Conservation (phyloP, 2,888 invertebrate species). For the Neuroscelio doddi region DNA sequence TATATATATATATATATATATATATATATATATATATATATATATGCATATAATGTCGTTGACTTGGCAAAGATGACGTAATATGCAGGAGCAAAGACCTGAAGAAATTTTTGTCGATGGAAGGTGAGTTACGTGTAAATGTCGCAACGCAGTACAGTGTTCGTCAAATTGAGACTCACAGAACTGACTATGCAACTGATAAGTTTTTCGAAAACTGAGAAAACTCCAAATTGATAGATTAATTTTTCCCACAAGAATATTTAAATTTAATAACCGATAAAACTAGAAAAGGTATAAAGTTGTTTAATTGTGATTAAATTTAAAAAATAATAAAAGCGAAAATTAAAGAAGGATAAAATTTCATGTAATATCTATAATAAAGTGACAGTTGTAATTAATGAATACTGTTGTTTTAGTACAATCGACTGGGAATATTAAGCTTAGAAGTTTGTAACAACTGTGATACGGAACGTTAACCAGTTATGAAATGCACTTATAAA, state of each 20-base stretch:
- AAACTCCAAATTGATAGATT: slow-evolving; percentile 4
- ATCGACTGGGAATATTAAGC: slow-evolving; percentile 23
- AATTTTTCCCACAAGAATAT: no score
- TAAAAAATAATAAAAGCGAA: neutral
- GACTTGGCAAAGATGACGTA: slow-evolving; percentile 42
- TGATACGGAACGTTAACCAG: slow-evolving; percentile 69
- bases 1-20: no score
- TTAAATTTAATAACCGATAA: no score
- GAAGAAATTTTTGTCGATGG: slow-evolving; percentile 46
- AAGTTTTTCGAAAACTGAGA: no score
- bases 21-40: no score
- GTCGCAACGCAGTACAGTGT: slow-evolving; percentile 41
- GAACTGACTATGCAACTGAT: slow-evolving; percentile 9
- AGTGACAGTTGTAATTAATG: neutral
- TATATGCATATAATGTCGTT: slow-evolving; percentile 27
- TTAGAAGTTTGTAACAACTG: slow-evolving; percentile 49
- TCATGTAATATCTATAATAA: no score
- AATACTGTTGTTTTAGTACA: neutral
- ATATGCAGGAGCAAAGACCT: slow-evolving; percentile 43
- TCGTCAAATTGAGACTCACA: slow-evolving; percentile 29
- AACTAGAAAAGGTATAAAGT: no score
- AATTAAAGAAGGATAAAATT: neutral
- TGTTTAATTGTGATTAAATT: no score
- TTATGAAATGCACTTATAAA: slow-evolving; percentile 70
- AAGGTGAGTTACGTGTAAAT: slow-evolving; percentile 44